Base-by-base conservation (phyloP, 2,888 invertebrate genomes). In the Lycia hirtaria region DNA sequence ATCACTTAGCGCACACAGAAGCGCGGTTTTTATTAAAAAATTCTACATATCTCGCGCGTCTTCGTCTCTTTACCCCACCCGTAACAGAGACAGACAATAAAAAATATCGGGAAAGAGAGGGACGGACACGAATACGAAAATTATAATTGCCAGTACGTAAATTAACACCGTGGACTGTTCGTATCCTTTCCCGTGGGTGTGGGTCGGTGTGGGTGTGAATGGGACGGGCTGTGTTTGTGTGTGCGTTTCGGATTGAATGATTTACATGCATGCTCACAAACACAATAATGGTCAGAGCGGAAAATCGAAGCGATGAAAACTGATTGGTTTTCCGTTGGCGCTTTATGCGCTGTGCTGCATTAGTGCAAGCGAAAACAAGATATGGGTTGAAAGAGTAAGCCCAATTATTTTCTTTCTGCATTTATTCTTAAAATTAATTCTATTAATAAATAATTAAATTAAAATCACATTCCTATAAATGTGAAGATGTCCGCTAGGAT, bases 71-170 rank as follows among this genome's bases (percentile, higher is more conserved):
- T 85, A 85, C 82, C 85, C 81, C 79, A 78, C 78, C 69, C 70
- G 71, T 64, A 69, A 81, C 69, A 75, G 87, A 84, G 88, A 89
- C 75, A 76, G 86, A 74, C 76, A 75, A 75, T 75, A 85, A 86
- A 88, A 88, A 88, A 86, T 79, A 71, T 75, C 69, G 72, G 64
- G 88, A 75, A 81, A 83, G 89, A 90, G 80, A 85, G 81, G 80
- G 90, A 89, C 79, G 74, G 78, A 66, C 73, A 76, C 81, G 75
- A 80, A 85, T 83, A 81, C 85, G 86, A 88, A 89, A 89, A 92
- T 91, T 90, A 92, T 92, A 92, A 92, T 92, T 92, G 91, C 89
- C 89, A 88, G 89, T 86, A 87, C 86, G 87, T 91, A 88, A 92
- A 92, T 92, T 92, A 92, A 91, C 91, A 88, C 89, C 85, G 85